Evolutionary conservation across 2,797 vertebrate species (phyloP), one percentile per base, ranked within the genome.

Genomic region (Florisuga fusca): DNA sequence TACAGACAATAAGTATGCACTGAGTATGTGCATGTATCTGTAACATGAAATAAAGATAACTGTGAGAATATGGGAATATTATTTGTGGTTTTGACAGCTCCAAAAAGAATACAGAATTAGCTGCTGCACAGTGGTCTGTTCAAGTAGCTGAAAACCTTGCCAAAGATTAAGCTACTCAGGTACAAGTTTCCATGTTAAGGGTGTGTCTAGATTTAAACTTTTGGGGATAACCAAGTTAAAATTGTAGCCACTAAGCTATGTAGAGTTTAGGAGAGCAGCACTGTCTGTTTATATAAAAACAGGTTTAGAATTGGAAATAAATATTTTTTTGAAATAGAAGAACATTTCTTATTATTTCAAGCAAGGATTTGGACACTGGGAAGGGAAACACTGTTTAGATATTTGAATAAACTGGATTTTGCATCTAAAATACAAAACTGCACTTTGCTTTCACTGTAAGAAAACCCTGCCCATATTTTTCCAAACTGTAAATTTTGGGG

Each of bases 401-500:
- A 27, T 23, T 12, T 51, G 31, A 48, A 57, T 79, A 27, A 67
- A 85, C 58, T 16, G 64, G 31, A 48, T 74, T 85, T 85, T 43
- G 13, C 41, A 84, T 53, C 43, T 74, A 79, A 86, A 84, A 62
- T 7, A 7, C n/a, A 82, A 51, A 81, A 4, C 53, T 74, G 51
- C n/a, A 59, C 36, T 85, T 74, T 71, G 72, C 75, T 92, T 89
- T 92, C 38, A n/a, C 21, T 23, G 13, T 12, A 53, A 79, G 92
- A 84, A 79, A 93, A 84, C 62, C 9, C 51, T 18, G 7, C 68
- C 53, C n/a, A 17, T 14, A 9, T 19, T 43, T 84, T 62, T 16
- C 64, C 34, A 18, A 29, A 6, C 4, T 15, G 12, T 31, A 59
- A 46, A 1, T 72, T 20, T 12, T 2, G 1, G 23, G 15, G 3